These are phyloP conservation scores for Drosophila borealis DNA, from an alignment of 2,888 invertebrate genomes.

Conservation along the genomic window DNA sequence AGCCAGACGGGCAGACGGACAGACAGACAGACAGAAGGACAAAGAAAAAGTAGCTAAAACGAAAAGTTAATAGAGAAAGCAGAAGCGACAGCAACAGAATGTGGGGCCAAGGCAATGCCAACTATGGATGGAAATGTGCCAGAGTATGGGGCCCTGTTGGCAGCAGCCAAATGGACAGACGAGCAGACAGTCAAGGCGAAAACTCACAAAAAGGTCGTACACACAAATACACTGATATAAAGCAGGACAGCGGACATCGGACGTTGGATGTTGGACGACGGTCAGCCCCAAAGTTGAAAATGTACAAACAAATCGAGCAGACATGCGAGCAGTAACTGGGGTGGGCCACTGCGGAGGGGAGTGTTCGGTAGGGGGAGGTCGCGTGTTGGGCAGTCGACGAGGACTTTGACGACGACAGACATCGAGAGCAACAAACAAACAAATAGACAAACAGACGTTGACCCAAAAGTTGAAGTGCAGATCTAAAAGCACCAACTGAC, in stretches of 20 bases:
- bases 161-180: slow-evolving; percentile 50
- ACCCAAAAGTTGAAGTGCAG: slow-evolving; percentile 80
- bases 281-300: slow-evolving; percentile 73
- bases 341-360: background rate
- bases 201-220: slow-evolving; percentile 74
- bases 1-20: slow-evolving; percentile 24
- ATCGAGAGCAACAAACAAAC: slow-evolving; percentile 78
- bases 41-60: slow-evolving; percentile 79
- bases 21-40: slow-evolving; percentile 45
- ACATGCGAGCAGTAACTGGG: slow-evolving; percentile 58
- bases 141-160: slow-evolving; percentile 40
- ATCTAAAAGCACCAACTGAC: slow-evolving; percentile 66
- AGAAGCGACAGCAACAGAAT: slow-evolving; percentile 68
- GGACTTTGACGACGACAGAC: slow-evolving; percentile 52
- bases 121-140: slow-evolving; percentile 12
- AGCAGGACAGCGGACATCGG: slow-evolving; percentile 51
- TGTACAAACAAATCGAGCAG: slow-evolving; percentile 79
- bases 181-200: slow-evolving; percentile 76
- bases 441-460: slow-evolving; percentile 80
- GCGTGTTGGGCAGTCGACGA: background rate
- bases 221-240: slow-evolving; percentile 26
- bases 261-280: slow-evolving; percentile 57
- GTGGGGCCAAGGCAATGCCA: slow-evolving; percentile 73
- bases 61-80: slow-evolving; percentile 80
- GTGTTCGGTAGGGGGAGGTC: background rate